These are phyloP conservation scores for Nymphalis polychloros DNA, from an alignment of 2,888 invertebrate species.

Conservation along the genomic window DNA sequence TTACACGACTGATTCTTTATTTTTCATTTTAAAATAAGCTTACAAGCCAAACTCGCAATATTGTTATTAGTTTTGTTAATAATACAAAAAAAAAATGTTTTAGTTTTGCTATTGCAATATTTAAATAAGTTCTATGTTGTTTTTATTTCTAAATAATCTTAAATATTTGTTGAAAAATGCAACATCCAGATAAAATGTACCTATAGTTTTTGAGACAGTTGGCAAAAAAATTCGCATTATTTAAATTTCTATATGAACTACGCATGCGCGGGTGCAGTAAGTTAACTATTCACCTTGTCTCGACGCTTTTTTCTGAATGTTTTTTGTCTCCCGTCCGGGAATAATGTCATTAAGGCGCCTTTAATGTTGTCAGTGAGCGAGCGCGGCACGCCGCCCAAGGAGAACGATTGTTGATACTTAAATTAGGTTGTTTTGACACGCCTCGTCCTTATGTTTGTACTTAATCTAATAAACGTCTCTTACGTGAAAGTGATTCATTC, in stretches of 20 bases:
- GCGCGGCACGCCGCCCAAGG: slow-evolving; percentile 76
- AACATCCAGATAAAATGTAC: no score
- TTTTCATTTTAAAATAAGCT: slow-evolving; percentile 35
- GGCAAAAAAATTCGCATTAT: not conserved
- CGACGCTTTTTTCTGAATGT: slow-evolving; percentile 74
- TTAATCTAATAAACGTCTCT: slow-evolving; percentile 80
- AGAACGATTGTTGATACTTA: slow-evolving; percentile 82
- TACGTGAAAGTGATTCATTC: slow-evolving; percentile 65
- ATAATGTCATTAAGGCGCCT: slow-evolving; percentile 82
- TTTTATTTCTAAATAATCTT: no score
- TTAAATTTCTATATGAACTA: slow-evolving; percentile 1
- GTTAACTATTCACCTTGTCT: slow-evolving; percentile 59
- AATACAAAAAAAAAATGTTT: no score
- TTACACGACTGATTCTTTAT: slow-evolving; percentile 56
- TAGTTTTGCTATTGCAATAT: no score
- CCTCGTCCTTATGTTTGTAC: slow-evolving; percentile 79
- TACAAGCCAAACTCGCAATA: slow-evolving; percentile 5
- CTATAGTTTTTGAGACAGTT: no score
- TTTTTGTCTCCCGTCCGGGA: slow-evolving; percentile 77
- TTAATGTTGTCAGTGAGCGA: slow-evolving; percentile 80
- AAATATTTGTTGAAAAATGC: no score
- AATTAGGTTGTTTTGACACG: slow-evolving; percentile 82
- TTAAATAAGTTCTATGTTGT: no score
- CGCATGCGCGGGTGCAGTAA: slow-evolving; percentile 50
- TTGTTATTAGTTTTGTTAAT: no score